Base-by-base conservation (phyloP, 2,888 invertebrate species). In the Cheilosia urbana region DNA sequence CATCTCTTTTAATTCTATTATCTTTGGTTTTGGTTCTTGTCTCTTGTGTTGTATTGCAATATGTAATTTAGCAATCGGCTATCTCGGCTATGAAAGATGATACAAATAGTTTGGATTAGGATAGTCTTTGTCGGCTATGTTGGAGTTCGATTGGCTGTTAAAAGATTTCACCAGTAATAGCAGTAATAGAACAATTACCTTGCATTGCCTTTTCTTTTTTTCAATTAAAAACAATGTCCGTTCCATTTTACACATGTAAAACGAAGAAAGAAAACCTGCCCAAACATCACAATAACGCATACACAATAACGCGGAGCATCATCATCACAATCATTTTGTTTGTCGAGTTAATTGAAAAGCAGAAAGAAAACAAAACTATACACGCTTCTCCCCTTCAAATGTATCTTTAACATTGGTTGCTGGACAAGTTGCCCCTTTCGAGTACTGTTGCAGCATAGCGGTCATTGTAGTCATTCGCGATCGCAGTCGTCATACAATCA, bases 371-470 rank as follows among this genome's bases (percentile, higher is more conserved):
- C 13, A 49, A 60, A 58, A 66, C 55, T 60, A 24, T 37, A 30
- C 1, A 53, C 69, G 47, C 55, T 58, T 71, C 42, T 71, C 69
- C 75, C 69, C 75, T 57, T 60, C 51, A 69, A 65, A 80, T 80
- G 75, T 84, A 69, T 58, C 66, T 68, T 65, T 62, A 55, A n/a
- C 45, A 69, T 83, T 79, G 57, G 71, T 71, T 71, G 69, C 79
- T 84, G 84, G 73, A 84, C 65, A 78, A 73, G 60, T 69, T 30
- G 66, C 49, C 65, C 49, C 84, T 47, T 57, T 76, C 34, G 84
- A 87, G 88, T 87, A 89, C 89, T 88, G 87, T 76, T 88, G 87
- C 87, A 87, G 81, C 87, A 81, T 87, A 79, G 24, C 6, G 17
- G 17, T 51, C 24, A 42, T 47, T 45, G 51, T 58, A 76, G 75